Conservation (phyloP, 2,113 vertebrate species). For the Erythrocercus mccallii region DNA sequence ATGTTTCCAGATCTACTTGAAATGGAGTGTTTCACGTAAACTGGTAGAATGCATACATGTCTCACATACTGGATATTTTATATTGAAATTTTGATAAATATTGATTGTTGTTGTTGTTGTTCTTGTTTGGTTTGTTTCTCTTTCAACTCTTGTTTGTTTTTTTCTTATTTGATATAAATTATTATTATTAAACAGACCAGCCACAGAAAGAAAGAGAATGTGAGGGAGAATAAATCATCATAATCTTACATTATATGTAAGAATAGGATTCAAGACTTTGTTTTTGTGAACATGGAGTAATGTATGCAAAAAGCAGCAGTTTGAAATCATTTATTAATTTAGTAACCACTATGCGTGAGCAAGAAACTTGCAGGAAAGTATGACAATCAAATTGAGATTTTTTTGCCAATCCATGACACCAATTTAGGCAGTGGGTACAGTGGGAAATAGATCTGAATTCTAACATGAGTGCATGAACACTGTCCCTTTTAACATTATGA, state of each 20-base stretch:
- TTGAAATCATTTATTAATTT: background rate
- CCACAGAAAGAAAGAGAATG: background rate
- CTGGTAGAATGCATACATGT: background rate
- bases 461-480: background rate
- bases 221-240: background rate
- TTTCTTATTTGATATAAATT: background rate
- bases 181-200: background rate
- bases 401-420: background rate
- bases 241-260: background rate
- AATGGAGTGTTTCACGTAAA: background rate
- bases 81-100: background rate
- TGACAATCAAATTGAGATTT: background rate
- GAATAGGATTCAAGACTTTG: background rate
- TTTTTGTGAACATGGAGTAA: background rate
- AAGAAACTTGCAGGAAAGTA: background rate
- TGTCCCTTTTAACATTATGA: background rate
- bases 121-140: background rate
- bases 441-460: background rate
- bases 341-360: background rate
- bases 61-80: background rate
- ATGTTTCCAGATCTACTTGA: background rate
- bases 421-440: background rate
- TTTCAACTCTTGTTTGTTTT: background rate
- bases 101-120: background rate
- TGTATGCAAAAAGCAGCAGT: background rate